Conservation (phyloP, 2,113 vertebrate species). For the Ochotona curzoniae region DNA sequence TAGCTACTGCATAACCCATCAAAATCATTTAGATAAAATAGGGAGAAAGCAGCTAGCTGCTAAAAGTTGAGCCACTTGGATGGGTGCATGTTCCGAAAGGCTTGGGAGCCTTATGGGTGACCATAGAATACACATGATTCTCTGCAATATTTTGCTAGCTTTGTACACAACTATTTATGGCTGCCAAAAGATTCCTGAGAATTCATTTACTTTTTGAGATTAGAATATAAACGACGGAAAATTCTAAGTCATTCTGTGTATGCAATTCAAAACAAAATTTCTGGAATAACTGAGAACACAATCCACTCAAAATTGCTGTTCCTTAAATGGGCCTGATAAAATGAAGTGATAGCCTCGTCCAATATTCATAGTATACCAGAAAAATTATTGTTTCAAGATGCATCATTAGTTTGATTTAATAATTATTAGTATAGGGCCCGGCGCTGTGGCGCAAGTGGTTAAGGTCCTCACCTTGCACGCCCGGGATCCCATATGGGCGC, state of each 20-base stretch:
- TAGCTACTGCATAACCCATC: neutral
- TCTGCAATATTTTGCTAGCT: neutral
- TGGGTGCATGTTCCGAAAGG: neutral
- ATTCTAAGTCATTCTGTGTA: neutral
- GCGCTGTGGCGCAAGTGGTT: too few species aligned
- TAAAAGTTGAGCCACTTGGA: neutral
- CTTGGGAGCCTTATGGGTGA: neutral
- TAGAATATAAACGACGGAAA: slow-evolving; percentile 7
- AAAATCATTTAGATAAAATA: neutral
- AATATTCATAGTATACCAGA: neutral
- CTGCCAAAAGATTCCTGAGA: neutral
- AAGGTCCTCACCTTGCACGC: too few species aligned
- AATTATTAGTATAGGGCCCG: neutral
- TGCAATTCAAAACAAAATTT: neutral
- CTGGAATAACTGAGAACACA: neutral
- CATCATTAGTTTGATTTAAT: slow-evolving; percentile 19
- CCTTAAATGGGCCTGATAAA: neutral
- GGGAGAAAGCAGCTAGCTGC: neutral
- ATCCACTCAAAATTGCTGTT: neutral
- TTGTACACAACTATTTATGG: neutral
- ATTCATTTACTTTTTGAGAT: neutral
- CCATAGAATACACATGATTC: neutral
- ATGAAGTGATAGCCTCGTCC: neutral
- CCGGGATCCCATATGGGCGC: too few species aligned
- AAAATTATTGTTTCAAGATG: neutral